Evolutionary conservation across 2,797 vertebrate genomes (phyloP), one percentile per base, ranked within the genome.

Genomic region (Pseudochromis fuscus): DNA sequence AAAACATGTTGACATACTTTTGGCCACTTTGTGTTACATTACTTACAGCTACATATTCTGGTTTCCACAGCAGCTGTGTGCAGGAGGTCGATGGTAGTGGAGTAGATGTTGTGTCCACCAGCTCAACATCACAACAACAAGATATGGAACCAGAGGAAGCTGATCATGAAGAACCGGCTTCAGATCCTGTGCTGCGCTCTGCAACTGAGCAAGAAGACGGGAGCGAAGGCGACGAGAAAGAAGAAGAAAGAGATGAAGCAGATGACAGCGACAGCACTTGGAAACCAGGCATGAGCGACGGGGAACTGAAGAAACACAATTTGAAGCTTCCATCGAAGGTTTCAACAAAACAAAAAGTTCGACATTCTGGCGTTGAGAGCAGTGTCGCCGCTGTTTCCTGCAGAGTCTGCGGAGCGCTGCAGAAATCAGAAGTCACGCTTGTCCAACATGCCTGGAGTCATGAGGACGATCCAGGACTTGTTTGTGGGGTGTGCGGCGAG

Each of bases 401-500:
- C 30, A 60, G 31, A 42, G 78, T 83, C 21, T 87, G 87, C 5
- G 28, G 64, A 3, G 60, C 33, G n/a, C n/a, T n/a, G 9, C 65
- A 55, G 27, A 0, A 7, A 18, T 83, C 77, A 5, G 63, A 82
- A 1, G 53, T 5, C 1, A 0, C 8, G 0, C 4, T 85, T 0
- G 35, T 72, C 16, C 57, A 78, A 74, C 86, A 89, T 2, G 67
- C 71, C 56, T 68, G 66, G 75, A 64, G 24, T 59, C 87, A 89
- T 0, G 3, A 3, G 6, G 69, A 69, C 0, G 67, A 81, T 19
- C 45, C 55, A 0, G 51, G 31, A n/a, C 18, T 65, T 23, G 11
- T 76, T 2, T 90, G 88, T 0, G 84, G 81, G 0, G 79, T 62
- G 2, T 88, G 89, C 1, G 89, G 86, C 4, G 73, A 81, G 7